Percentiles rank a stretch among this genome's conserved stretches.
phyloP scores from a whole-genome alignment of 2,113 vertebrate genomes.

The Phaetusa simplex region DNA sequence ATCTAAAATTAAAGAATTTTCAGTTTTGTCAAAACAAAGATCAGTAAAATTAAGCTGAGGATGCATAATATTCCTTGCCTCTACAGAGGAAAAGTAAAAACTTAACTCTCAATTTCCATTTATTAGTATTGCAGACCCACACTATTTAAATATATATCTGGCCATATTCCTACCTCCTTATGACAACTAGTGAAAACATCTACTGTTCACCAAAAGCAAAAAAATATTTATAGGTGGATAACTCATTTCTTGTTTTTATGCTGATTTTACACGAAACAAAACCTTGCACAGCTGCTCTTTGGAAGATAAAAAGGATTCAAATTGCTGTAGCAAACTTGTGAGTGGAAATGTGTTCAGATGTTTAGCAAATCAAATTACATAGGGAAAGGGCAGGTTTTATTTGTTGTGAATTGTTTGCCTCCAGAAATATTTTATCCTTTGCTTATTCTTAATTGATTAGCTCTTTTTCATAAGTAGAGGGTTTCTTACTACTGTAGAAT shows the following conservation, averaged over 20 bases:
- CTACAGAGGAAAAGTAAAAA: neutral
- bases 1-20: neutral
- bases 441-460: slow-evolving; percentile 29
- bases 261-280: slow-evolving; percentile 59
- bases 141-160: neutral
- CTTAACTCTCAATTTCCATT: neutral
- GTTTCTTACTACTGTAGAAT: neutral
- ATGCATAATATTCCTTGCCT: neutral
- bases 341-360: slow-evolving; percentile 39
- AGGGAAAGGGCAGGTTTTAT: slow-evolving; percentile 11
- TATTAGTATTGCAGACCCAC: neutral
- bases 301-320: slow-evolving; percentile 66
- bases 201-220: neutral
- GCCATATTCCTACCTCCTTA: neutral
- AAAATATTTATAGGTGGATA: slow-evolving; percentile 20
- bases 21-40: neutral
- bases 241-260: slow-evolving; percentile 41
- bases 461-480: neutral
- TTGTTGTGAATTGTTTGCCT: slow-evolving; percentile 12
- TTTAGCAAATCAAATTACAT: slow-evolving; percentile 32
- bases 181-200: neutral
- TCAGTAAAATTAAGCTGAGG: neutral
- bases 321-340: slow-evolving; percentile 26
- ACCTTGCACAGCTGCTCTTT: slow-evolving; percentile 54
- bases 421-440: slow-evolving; percentile 12